Evolutionary conservation across 2,888 invertebrate species (phyloP).

Genomic region (Agriopis marginaria): DNA sequence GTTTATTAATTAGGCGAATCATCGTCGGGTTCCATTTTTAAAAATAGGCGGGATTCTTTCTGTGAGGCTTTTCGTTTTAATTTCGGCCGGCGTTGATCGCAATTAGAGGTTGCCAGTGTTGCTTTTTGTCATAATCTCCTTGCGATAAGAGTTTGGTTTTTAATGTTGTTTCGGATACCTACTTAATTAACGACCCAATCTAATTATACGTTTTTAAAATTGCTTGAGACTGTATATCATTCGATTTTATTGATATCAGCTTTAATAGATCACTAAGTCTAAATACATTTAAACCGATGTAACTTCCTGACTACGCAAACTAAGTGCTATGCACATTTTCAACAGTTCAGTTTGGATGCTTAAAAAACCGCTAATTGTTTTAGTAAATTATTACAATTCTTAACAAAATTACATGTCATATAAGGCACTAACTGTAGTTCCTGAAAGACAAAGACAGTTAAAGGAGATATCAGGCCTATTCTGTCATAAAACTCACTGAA

Average conservation of each 20-base stretch:
- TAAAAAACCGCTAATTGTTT: neutral
- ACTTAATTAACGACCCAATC: conserved; percentile 68
- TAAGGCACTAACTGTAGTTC: conserved; percentile 1
- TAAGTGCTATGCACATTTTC: conserved; percentile 7
- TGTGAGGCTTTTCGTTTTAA: conserved; percentile 84
- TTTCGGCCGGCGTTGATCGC: conserved; percentile 82
- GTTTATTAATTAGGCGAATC: conserved; percentile 87
- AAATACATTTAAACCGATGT: conserved; percentile 19
- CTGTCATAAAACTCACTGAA: too few species aligned
- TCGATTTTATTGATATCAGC: neutral
- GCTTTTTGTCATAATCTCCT: conserved; percentile 77
- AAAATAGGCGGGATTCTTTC: conserved; percentile 86
- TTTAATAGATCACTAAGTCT: conserved; percentile 20
- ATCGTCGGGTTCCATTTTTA: conserved; percentile 82
- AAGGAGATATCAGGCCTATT: too few species aligned
- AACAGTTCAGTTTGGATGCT: conserved; percentile 1
- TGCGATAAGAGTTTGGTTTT: conserved; percentile 68
- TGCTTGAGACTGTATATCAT: conserved; percentile 45
- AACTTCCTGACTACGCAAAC: conserved; percentile 15
- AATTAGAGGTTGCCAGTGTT: conserved; percentile 79
- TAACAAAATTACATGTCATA: neutral
- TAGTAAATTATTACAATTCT: conserved; percentile 4
- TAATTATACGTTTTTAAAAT: conserved; percentile 49
- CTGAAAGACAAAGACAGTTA: neutral
- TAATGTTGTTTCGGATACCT: conserved; percentile 62